A percentile compares a stretch with the other conserved stretches of the same genome.
These are phyloP conservation scores for Papilio demoleus DNA, from an alignment of 2,888 invertebrate species.

Conservation along the genomic window DNA sequence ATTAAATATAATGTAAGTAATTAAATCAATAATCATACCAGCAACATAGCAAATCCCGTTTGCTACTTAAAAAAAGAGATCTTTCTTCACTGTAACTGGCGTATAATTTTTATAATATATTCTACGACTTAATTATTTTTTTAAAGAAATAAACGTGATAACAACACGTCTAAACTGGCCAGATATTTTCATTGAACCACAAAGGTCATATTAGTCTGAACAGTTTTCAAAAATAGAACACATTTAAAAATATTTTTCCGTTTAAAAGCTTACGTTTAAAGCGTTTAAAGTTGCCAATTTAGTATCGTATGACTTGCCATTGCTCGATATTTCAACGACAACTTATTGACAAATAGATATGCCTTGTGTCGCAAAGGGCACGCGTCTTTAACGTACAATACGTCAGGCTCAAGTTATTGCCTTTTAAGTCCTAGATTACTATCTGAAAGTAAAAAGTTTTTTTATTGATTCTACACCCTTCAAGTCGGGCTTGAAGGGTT, in stretches of 20 bases:
- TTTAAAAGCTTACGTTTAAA: not conserved
- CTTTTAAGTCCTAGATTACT: conserved; percentile 18
- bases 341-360: conserved; percentile 28
- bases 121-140: too few relatives aligned
- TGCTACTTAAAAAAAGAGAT: too few relatives aligned
- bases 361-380: conserved; percentile 29
- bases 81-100: too few relatives aligned
- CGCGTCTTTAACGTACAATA: not conserved
- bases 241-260: not conserved
- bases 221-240: not conserved
- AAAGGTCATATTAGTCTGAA: not conserved
- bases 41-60: too few relatives aligned
- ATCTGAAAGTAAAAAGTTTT: conserved; percentile 16
- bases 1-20: too few relatives aligned
- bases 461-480: not conserved
- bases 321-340: conserved; percentile 19
- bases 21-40: too few relatives aligned
- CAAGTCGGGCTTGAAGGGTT: not conserved
- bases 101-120: too few relatives aligned
- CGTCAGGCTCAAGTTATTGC: conserved; percentile 11
- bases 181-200: too few relatives aligned
- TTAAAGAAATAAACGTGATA: too few relatives aligned
- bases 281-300: not conserved
- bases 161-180: too few relatives aligned
- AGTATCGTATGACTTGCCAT: not conserved